phyloP scores from a whole-genome alignment of 2,797 vertebrate genomes.

The Scarus forsteni region DNA sequence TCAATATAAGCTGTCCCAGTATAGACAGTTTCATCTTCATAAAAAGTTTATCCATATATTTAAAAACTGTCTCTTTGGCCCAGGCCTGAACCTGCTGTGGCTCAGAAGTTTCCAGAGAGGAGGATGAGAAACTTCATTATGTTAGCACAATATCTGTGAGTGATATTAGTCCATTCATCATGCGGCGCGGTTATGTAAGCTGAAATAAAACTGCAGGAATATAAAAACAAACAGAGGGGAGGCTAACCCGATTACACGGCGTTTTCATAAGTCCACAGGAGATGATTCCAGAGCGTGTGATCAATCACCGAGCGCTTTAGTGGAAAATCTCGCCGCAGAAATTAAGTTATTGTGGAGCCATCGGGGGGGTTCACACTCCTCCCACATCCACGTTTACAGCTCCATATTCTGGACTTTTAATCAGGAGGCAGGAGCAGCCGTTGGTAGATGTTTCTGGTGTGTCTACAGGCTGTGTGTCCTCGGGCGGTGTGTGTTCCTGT shows the following conservation, averaged over 20 bases:
- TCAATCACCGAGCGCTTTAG: constrained; percentile 76
- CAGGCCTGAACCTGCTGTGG: no score
- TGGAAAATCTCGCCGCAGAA: constrained; percentile 67
- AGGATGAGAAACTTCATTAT: constrained; percentile 71
- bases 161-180: constrained; percentile 80
- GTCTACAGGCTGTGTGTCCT: constrained; percentile 40
- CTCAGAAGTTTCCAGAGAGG: constrained; percentile 29
- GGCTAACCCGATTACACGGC: constrained; percentile 74
- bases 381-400: constrained; percentile 13
- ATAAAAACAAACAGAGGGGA: constrained; percentile 77
- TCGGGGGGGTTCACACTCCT: constrained; percentile 42
- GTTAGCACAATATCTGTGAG: constrained; percentile 76
- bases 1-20: no score
- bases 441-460: constrained; percentile 29
- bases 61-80: no score
- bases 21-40: no score
- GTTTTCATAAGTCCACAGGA: constrained; percentile 79
- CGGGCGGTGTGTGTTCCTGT: constrained; percentile 16
- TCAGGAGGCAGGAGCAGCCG: constrained; percentile 51
- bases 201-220: constrained; percentile 73
- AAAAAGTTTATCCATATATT: no score
- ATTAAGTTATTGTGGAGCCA: constrained; percentile 71
- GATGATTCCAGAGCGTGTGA: constrained; percentile 68
- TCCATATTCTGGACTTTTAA: constrained; percentile 51
- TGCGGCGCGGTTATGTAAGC: constrained; percentile 67